Evolutionary conservation across 2,797 vertebrate genomes (phyloP).

Genomic region (Arnoldichthys spilopterus): DNA sequence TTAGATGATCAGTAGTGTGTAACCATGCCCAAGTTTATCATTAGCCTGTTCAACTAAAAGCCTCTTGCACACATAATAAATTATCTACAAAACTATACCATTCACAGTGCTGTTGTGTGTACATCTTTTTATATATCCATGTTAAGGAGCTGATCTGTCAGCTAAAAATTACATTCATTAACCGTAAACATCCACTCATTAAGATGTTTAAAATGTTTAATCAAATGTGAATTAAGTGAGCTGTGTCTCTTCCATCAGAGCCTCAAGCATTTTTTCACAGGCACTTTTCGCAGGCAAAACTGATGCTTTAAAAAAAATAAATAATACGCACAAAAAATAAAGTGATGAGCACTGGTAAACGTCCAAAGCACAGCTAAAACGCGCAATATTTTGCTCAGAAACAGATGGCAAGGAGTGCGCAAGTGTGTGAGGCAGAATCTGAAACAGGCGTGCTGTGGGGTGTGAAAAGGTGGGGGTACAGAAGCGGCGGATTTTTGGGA

Average conservation of each 20-base stretch:
- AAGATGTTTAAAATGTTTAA: constrained; percentile 61
- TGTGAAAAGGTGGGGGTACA: constrained; percentile 79
- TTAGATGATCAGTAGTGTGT: constrained; percentile 15
- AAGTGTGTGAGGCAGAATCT: constrained; percentile 68
- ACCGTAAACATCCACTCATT: constrained; percentile 59
- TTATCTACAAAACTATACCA: constrained; percentile 40
- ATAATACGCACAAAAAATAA: constrained; percentile 63
- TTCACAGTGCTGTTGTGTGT: constrained; percentile 17
- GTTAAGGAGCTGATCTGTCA: constrained; percentile 48
- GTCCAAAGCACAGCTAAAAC: constrained; percentile 75
- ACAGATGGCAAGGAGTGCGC: constrained; percentile 77
- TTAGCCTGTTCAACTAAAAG: constrained; percentile 31
- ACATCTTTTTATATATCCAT: constrained; percentile 42
- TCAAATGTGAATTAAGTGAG: constrained; percentile 55
- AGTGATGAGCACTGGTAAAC: constrained; percentile 73
- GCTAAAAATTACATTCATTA: constrained; percentile 51
- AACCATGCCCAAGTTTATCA: constrained; percentile 36
- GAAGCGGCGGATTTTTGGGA: constrained; percentile 73
- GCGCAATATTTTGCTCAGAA: constrained; percentile 80
- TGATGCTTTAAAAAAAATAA: constrained; percentile 58
- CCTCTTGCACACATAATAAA: constrained; percentile 23
- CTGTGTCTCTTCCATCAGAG: constrained; percentile 36
- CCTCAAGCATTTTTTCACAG: constrained; percentile 42
- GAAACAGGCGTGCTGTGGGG: constrained; percentile 81
- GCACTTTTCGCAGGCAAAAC: constrained; percentile 57